Percentiles rank a stretch among this genome's conserved stretches.
Conservation (phyloP, 2,797 vertebrate species). For the Silurus aristotelis region DNA sequence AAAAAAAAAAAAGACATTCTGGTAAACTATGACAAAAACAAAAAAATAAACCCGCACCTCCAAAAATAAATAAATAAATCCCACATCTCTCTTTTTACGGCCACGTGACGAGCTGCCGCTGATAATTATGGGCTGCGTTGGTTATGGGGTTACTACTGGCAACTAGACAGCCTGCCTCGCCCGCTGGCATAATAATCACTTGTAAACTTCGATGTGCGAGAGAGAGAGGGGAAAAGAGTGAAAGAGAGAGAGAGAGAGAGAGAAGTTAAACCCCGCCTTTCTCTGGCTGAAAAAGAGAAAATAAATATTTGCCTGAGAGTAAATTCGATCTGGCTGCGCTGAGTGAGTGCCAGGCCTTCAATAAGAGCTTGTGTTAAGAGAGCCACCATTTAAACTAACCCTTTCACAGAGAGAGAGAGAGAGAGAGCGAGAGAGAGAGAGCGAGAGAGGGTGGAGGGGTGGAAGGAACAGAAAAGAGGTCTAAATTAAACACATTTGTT, state of each 20-base stretch:
- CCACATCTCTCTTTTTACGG: slow-evolving; percentile 68
- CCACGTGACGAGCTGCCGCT: slow-evolving; percentile 63
- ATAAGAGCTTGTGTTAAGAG: slow-evolving; percentile 56
- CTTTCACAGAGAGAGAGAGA: slow-evolving; percentile 62
- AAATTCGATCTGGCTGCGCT: slow-evolving; percentile 61
- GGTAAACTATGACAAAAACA: neutral
- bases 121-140: slow-evolving; percentile 57
- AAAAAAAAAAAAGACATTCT: neutral
- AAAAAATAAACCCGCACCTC: neutral
- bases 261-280: neutral
- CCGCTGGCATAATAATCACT: slow-evolving; percentile 63
- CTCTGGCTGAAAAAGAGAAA: slow-evolving; percentile 58
- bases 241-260: slow-evolving; percentile 47
- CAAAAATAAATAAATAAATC: slow-evolving; percentile 12
- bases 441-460: slow-evolving; percentile 56
- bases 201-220: slow-evolving; percentile 58
- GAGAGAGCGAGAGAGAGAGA: slow-evolving; percentile 64
- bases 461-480: slow-evolving; percentile 62
- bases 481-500: slow-evolving; percentile 89
- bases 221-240: slow-evolving; percentile 59
- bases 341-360: slow-evolving; percentile 63
- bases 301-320: slow-evolving; percentile 74
- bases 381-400: slow-evolving; percentile 55
- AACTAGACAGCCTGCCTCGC: slow-evolving; percentile 63
- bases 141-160: slow-evolving; percentile 59